Evolutionary conservation across 2,113 vertebrate species (phyloP), one percentile per base, ranked within the genome.

Genomic region (Pungitius pungitius): DNA sequence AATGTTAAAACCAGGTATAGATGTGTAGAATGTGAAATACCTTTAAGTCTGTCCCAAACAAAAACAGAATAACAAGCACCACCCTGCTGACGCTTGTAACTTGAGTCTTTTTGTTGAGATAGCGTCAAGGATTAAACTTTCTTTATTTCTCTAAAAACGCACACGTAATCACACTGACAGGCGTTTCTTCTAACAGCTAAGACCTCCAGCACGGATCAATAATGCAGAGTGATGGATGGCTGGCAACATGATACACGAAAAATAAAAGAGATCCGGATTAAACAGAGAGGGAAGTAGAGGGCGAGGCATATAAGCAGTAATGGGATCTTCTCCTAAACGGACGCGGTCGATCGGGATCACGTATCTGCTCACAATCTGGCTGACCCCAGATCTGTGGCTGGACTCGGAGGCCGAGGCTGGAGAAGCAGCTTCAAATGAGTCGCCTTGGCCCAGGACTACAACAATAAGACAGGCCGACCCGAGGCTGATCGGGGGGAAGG

Each of bases 361-460:
- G 51, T 81, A 72, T 86, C 77, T 68, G 66, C 64, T 80, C 73
- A n/a, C n/a, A 66, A 73, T 73, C 68, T 35, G 39, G 45, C 60
- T 12, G 51, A 20, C 6, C 27, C 8, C 22, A 57, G 45, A 3
- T 40, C 75, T 18, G 39, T 8, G 20, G 55, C 47, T 30, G 18
- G 8, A 54, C 42, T n/a, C 14, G n/a, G 40, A 75, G 8, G 33
- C 18, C 59, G 15, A 22, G 22, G 26, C 71, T 58, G 55, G 22
- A 51, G 66, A 24, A 1, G 6, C 12, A 55, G 75, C 35, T 57
- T 61, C 52, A 24, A 43, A 35, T n/a, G n/a, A 40, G 30, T 2
- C 1, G 24, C 7, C 49, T 13, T 17, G 13, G 58, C 18, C 30
- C 65, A n/a, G 37, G 6, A 55, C 20, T 26, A 14, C 0, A n/a